Evolutionary conservation across 2,113 vertebrate genomes (phyloP), one percentile per base, ranked within the genome.

Genomic region (Phalacrocorax brasilianus): DNA sequence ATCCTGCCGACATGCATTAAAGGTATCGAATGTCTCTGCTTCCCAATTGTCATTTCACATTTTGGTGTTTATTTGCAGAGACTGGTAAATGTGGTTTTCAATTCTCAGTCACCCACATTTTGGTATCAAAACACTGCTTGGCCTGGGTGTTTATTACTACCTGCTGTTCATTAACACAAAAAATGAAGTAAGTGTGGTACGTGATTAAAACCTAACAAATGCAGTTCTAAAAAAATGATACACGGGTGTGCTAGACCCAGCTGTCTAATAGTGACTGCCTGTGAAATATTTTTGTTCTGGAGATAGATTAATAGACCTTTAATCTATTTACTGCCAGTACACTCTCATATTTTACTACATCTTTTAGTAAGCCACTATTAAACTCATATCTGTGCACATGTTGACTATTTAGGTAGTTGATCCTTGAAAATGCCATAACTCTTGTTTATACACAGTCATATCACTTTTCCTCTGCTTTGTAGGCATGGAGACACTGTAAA

Each of bases 291-390:
- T 87, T 92, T 58, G 40, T 89, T 83, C 84, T 95, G 80, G 91
- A 89, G 92, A 73, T 87, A 92, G 86, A 93, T 93, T 94, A 91
- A 93, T 95, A 88, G 86, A 76, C 83, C 58, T 96, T 95, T 97
- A 93, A 97, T 97, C 80, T 93, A 72, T 75, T 93, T 96, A 89
- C 80, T 97, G 91, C 76, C 80, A 78, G 67, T 93, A 92, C 42
- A 38, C 49, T 89, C 93, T 89, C 92, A n/a, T 92, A 91, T 97
- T 97, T 96, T 96, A 96, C 86, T 93, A 56, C 86, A 88, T 82
- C 84, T 93, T 97, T 97, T 95, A 97, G 92, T 97, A 94, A 95
- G 86, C 1, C 4, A 35, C 89, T 95, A 78, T 93, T 96, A 92
- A 97, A 93, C 62, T 49, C 44, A 2, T 89, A 85, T 89, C 86